Percentiles rank a stretch among this genome's conserved stretches.
phyloP scores from a whole-genome alignment of 1,140 invertebrate species.

The Drosophila saltans region DNA sequence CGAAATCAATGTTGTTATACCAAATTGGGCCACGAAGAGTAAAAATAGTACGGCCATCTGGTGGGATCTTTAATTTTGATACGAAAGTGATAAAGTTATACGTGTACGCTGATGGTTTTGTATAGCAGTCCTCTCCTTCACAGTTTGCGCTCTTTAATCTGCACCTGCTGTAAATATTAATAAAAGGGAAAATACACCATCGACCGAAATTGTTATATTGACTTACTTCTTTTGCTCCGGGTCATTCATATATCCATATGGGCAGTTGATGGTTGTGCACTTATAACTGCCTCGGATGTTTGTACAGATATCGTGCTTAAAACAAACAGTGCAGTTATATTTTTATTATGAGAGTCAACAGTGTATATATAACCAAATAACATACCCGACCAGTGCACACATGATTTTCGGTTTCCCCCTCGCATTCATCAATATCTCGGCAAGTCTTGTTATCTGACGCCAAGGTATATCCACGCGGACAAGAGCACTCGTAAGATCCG shows the following conservation, averaged over 20 bases:
- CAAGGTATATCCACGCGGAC: conserved; percentile 93
- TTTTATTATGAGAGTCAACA: background rate
- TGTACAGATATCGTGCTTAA: conserved; percentile 90
- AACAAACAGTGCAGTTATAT: background rate
- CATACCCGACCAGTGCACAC: conserved; percentile 86
- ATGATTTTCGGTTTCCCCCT: conserved; percentile 82
- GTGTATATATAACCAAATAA: background rate
- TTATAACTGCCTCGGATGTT: conserved; percentile 95
- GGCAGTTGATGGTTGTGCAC: conserved; percentile 94
- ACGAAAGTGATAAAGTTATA: conserved; percentile 96
- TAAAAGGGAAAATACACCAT: background rate
- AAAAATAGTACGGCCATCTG: conserved; percentile 88
- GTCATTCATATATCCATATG: conserved; percentile 90
- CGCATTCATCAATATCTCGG: conserved; percentile 96
- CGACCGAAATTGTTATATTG: conserved; percentile 28
- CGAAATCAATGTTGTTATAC: conserved; percentile 85
- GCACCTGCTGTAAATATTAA: conserved; percentile 88
- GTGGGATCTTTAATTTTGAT: conserved; percentile 90
- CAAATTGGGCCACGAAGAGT: conserved; percentile 92
- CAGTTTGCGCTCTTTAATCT: conserved; percentile 88
- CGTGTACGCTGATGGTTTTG: conserved; percentile 91
- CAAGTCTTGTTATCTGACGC: conserved; percentile 89
- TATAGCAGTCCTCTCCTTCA: conserved; percentile 89
- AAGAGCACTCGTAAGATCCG: conserved; percentile 93
- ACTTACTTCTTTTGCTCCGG: conserved; percentile 89